Conservation (phyloP, 2,888 invertebrate genomes). For the Pyrrhosoma nymphula region DNA sequence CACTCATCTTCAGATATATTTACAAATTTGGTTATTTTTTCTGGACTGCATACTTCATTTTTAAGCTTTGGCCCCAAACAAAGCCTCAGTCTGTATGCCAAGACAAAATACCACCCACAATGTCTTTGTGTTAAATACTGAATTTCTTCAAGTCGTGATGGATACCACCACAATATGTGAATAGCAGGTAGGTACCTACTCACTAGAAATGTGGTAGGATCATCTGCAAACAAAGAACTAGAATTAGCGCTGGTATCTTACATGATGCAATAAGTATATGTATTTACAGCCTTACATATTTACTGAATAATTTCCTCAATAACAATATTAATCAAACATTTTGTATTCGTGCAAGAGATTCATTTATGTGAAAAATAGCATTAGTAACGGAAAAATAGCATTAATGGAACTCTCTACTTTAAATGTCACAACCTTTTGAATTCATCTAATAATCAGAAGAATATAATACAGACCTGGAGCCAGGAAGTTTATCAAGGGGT, state of each 20-base stretch:
- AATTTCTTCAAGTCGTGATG: background rate
- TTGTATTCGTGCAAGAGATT: no score
- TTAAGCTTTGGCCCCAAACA: background rate
- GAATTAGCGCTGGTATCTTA: background rate
- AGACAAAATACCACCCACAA: background rate
- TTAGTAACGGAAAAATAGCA: no score
- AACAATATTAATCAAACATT: no score
- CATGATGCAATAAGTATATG: background rate
- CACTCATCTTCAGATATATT: background rate
- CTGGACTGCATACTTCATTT: no score
- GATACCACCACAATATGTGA: background rate
- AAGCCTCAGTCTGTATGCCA: background rate
- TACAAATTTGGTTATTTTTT: background rate
- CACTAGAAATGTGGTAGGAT: background rate
- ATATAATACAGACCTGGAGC: background rate
- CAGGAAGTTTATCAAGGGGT: background rate
- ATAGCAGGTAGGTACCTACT: background rate
- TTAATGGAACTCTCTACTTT: no score
- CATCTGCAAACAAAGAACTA: background rate
- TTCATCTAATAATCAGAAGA: background rate
- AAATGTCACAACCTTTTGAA: background rate
- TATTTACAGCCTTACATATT: no score
- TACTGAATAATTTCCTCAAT: no score
- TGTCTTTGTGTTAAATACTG: background rate
- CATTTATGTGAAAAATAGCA: no score